phyloP scores from a whole-genome alignment of 2,113 vertebrate genomes.

The Genyomyrus donnyi region DNA sequence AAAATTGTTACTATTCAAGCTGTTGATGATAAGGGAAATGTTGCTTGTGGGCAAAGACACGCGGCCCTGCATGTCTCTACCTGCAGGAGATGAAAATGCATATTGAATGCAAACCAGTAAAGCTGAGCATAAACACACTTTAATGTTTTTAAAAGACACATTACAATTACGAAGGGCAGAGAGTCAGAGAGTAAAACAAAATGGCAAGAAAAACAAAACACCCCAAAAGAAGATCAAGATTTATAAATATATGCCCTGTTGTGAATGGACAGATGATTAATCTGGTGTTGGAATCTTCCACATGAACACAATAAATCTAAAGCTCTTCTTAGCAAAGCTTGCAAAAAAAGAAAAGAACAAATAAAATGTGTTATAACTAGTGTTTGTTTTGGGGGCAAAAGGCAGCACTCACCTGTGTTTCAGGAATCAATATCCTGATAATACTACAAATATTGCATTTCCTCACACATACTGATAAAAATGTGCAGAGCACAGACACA shows the following conservation, averaged over 20 bases:
- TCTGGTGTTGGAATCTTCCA: not conserved
- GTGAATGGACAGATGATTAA: not conserved
- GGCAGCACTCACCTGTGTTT: not conserved
- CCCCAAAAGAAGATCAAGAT: not conserved
- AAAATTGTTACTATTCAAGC: conserved; percentile 31
- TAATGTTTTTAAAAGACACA: not conserved
- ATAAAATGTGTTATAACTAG: not conserved
- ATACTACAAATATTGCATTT: not conserved
- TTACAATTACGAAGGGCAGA: not conserved
- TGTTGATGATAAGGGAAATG: conserved; percentile 29
- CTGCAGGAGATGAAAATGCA: not conserved
- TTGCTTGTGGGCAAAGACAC: not conserved
- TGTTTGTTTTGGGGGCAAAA: not conserved
- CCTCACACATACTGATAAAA: not conserved
- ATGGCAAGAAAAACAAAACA: not conserved
- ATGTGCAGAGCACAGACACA: not conserved
- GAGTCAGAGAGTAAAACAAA: not conserved
- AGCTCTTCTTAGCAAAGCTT: not conserved
- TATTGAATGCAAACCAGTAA: not conserved
- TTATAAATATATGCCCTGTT: not conserved
- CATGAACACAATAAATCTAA: not conserved
- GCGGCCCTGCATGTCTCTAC: accelerated
- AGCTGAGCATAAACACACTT: not conserved
- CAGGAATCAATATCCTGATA: not conserved
- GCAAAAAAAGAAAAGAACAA: not conserved